phyloP scores from a whole-genome alignment of 2,797 vertebrate genomes.

The Oreortyx pictus region DNA sequence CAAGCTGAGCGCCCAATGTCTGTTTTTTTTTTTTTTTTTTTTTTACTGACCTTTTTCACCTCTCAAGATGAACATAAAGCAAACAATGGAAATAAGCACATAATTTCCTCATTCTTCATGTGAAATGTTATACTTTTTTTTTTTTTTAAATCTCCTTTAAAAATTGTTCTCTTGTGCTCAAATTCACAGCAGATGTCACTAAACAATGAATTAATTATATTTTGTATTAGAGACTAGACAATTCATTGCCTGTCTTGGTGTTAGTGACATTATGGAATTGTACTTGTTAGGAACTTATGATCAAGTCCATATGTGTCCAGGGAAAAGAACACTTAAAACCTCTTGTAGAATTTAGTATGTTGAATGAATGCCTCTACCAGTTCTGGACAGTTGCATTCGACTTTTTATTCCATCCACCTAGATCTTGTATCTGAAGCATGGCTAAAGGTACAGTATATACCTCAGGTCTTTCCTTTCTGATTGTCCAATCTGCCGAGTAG shows the following conservation, averaged over 20 bases:
- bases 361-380: not conserved
- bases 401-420: not conserved
- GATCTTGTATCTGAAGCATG: not conserved
- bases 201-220: not conserved
- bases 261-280: not conserved
- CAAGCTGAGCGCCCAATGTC: not conserved
- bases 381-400: not conserved
- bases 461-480: not conserved
- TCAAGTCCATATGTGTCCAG: not conserved
- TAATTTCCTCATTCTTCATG: not conserved
- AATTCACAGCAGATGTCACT: not conserved
- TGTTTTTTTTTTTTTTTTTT: not conserved
- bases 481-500: not conserved
- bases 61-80: slow-evolving; percentile 8
- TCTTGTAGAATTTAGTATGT: not conserved
- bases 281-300: not conserved
- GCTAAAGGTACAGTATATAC: not conserved
- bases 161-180: not conserved
- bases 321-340: not conserved
- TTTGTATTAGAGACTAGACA: not conserved
- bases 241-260: not conserved
- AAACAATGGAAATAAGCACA: not conserved
- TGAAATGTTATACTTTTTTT: not conserved
- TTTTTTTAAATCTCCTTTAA: not conserved
- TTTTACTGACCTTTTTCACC: not conserved